Evolutionary conservation across 92 coral and sea anemone species (phyloP).

Genomic region (Actinostola sp.): DNA sequence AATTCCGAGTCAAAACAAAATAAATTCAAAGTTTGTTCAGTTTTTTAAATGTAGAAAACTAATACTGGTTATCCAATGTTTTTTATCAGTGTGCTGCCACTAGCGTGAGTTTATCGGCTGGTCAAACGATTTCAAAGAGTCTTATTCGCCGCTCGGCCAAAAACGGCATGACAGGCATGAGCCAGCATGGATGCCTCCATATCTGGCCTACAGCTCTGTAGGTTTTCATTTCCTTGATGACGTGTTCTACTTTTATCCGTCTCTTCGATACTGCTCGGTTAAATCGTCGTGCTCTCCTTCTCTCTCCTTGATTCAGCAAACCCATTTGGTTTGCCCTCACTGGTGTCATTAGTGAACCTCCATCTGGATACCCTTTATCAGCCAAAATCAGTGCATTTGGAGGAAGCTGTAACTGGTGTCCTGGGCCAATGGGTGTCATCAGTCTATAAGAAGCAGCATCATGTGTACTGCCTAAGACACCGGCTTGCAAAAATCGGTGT

Average conservation of each 20-base stretch:
- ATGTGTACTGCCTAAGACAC: conserved; percentile 20
- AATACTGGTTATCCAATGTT: no score
- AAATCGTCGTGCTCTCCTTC: conserved; percentile 22
- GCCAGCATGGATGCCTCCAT: conserved; percentile 12
- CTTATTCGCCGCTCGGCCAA: no score
- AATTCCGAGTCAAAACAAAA: no score
- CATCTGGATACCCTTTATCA: conserved; percentile 23
- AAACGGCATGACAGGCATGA: no score
- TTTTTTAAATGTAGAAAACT: no score
- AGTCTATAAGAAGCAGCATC: conserved; percentile 13
- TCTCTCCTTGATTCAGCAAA: conserved; percentile 17
- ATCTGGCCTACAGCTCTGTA: conserved; percentile 8
- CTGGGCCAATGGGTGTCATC: conserved; percentile 28
- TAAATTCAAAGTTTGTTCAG: no score
- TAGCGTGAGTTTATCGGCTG: no score
- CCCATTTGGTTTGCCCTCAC: conserved; percentile 23
- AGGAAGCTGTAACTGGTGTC: not conserved
- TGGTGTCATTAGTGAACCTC: conserved; percentile 21
- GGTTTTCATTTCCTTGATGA: conserved; percentile 18
- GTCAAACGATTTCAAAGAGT: no score
- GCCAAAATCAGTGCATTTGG: not conserved
- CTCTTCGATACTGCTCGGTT: conserved; percentile 11
- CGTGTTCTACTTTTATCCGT: conserved; percentile 28
- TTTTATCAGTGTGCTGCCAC: no score
- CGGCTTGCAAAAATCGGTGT: conserved; percentile 16